These are phyloP conservation scores for Phalacrocorax pelagicus DNA, from an alignment of 2,113 vertebrate genomes.

Conservation along the genomic window DNA sequence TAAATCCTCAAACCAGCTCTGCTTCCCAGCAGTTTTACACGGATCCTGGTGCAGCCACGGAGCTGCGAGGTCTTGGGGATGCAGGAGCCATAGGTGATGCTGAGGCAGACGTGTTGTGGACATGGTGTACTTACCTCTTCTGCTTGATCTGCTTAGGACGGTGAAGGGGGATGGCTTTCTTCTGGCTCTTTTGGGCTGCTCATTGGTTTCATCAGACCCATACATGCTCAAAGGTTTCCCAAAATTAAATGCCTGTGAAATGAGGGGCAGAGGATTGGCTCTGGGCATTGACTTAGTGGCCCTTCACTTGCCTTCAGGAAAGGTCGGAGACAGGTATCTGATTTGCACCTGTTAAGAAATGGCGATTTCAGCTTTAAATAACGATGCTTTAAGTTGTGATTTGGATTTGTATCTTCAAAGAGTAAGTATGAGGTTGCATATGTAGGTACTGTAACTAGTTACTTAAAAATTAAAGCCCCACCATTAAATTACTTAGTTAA, in stretches of 20 bases:
- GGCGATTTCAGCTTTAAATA: not conserved
- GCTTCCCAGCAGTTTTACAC: not conserved
- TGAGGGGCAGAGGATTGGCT: not conserved
- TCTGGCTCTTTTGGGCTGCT: not conserved
- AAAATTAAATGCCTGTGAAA: not conserved
- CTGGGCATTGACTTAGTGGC: not conserved
- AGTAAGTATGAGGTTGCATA: not conserved
- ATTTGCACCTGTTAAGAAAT: not conserved
- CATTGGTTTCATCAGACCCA: accelerated
- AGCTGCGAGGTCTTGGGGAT: not conserved
- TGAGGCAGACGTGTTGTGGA: accelerated
- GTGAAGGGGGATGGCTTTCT: not conserved
- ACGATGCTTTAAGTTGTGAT: not conserved
- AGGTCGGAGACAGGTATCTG: not conserved
- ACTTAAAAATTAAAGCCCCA: not conserved
- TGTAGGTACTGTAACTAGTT: not conserved
- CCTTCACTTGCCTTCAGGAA: not conserved
- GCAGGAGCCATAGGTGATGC: not conserved
- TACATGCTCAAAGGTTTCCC: not conserved
- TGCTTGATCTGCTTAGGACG: accelerated
- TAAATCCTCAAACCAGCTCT: not conserved
- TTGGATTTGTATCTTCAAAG: not conserved
- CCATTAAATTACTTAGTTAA: not conserved
- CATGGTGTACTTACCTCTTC: accelerated
- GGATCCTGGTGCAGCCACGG: not conserved